These are phyloP conservation scores for Aphelenchoides bicaudatus DNA, from an alignment of 2,888 invertebrate genomes.

Conservation along the genomic window DNA sequence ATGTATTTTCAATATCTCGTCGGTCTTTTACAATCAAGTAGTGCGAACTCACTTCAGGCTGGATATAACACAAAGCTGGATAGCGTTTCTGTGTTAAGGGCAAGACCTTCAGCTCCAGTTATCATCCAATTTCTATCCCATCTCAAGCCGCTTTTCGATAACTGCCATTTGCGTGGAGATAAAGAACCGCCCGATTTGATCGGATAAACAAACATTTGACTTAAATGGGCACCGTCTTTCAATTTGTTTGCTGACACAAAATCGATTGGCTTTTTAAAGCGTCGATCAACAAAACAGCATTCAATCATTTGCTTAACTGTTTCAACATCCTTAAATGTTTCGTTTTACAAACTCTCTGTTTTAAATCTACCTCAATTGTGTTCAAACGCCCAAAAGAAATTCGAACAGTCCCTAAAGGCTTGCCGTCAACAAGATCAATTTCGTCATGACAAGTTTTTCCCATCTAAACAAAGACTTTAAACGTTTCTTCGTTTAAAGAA, in stretches of 20 bases:
- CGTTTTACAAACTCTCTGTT: conserved; percentile 69
- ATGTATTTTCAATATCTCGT: not conserved
- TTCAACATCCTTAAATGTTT: conserved; percentile 69
- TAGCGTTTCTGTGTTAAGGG: conserved; percentile 83
- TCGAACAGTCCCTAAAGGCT: conserved; percentile 85
- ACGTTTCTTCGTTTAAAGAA: too few relatives aligned
- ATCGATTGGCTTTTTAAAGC: not conserved
- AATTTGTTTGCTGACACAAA: conserved; percentile 1
- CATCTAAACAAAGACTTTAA: too few relatives aligned
- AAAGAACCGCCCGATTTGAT: conserved; percentile 44
- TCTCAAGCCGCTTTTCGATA: conserved; percentile 75
- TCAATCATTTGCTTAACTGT: conserved; percentile 45
- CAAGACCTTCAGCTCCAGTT: conserved; percentile 74
- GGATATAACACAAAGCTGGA: conserved; percentile 69
- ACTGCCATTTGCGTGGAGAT: conserved; percentile 68
- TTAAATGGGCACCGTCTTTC: conserved; percentile 19
- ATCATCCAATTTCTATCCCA: conserved; percentile 94
- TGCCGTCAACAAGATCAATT: conserved; percentile 66
- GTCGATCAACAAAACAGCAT: conserved; percentile 40
- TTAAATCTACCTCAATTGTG: conserved; percentile 63
- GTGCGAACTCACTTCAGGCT: conserved; percentile 24
- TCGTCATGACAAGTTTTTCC: conserved; percentile 57
- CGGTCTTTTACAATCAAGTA: conserved; percentile 8
- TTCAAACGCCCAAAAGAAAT: conserved; percentile 90
- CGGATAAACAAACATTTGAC: conserved; percentile 42